These are phyloP conservation scores for Unio pictorum DNA, from an alignment of 2,888 invertebrate species.

Conservation along the genomic window DNA sequence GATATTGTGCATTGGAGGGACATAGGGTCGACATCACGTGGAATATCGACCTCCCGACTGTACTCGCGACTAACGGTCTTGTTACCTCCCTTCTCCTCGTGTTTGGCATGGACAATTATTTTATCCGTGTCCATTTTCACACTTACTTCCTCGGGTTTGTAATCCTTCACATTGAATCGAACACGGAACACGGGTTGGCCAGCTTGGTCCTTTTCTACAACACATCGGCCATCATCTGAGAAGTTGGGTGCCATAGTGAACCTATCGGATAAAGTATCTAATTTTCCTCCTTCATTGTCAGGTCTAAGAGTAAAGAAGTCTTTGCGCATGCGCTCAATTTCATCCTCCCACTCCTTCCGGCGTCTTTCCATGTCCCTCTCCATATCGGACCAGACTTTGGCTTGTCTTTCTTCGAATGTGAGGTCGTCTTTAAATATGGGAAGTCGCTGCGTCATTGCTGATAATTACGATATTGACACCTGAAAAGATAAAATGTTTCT, in stretches of 20 bases:
- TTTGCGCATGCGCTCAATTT: constrained; percentile 66
- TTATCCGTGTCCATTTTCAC: constrained; percentile 62
- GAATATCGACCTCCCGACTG: constrained; percentile 60
- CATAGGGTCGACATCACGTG: constrained; percentile 58
- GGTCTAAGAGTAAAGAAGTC: constrained; percentile 68
- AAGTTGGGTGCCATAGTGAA: constrained; percentile 42
- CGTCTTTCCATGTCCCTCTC: constrained; percentile 64
- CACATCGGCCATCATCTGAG: constrained; percentile 44
- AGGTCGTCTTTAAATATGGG: constrained; percentile 67
- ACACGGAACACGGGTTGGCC: constrained; percentile 57
- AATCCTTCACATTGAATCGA: constrained; percentile 61
- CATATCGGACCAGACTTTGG: constrained; percentile 66
- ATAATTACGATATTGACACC: constrained; percentile 12
- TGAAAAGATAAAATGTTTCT: constrained; percentile 22
- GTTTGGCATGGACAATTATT: constrained; percentile 58
- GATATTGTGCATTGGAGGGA: constrained; percentile 60
- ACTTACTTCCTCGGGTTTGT: constrained; percentile 63
- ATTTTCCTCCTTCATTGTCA: constrained; percentile 39
- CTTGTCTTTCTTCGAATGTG: constrained; percentile 67
- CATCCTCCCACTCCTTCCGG: constrained; percentile 65
- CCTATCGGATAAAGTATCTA: constrained; percentile 46
- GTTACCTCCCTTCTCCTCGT: constrained; percentile 57
- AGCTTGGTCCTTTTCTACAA: constrained; percentile 51
- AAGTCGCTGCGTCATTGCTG: constrained; percentile 60
- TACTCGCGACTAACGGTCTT: constrained; percentile 62